Evolutionary conservation across 1,140 invertebrate genomes (phyloP).

Genomic region (Aethina tumida): DNA sequence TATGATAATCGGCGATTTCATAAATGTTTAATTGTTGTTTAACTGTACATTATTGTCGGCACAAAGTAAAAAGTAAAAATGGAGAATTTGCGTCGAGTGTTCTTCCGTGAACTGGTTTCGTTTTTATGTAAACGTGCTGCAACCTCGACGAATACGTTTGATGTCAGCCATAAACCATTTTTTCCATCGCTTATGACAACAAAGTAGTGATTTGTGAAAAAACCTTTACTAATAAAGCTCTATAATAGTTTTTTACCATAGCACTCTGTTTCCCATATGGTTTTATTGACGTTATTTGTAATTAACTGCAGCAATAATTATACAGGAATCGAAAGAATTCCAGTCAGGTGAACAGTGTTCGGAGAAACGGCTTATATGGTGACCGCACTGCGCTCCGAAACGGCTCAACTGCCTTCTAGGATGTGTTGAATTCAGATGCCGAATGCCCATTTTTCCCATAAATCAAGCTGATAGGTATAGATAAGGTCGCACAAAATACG

Average conservation of each 20-base stretch:
- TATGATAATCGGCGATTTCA: too few relatives aligned
- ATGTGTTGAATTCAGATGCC: constrained; percentile 20
- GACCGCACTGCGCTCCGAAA: constrained; percentile 10
- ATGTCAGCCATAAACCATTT: neutral
- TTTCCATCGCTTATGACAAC: neutral
- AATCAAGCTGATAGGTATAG: constrained; percentile 21
- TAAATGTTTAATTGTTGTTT: too few relatives aligned
- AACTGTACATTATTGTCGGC: too few relatives aligned
- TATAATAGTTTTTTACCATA: constrained; percentile 6
- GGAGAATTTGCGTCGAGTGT: too few relatives aligned
- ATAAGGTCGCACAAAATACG: too few relatives aligned
- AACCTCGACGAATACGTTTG: neutral
- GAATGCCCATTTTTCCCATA: constrained; percentile 17
- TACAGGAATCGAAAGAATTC: constrained; percentile 19
- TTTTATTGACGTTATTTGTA: constrained; percentile 15
- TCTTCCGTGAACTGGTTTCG: constrained; percentile 2
- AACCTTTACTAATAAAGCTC: constrained; percentile 11
- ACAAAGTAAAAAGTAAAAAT: too few relatives aligned
- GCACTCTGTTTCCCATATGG: constrained; percentile 11
- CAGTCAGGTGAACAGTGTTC: constrained; percentile 22
- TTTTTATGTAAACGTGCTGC: neutral
- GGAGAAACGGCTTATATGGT: constrained; percentile 18
- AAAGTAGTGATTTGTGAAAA: constrained; percentile 12
- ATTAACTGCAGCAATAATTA: constrained; percentile 18
- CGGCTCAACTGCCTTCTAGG: constrained; percentile 17